Evolutionary conservation across 1,140 invertebrate species (phyloP), one percentile per base, ranked within the genome.

Genomic region (Condylostylus longicornis): DNA sequence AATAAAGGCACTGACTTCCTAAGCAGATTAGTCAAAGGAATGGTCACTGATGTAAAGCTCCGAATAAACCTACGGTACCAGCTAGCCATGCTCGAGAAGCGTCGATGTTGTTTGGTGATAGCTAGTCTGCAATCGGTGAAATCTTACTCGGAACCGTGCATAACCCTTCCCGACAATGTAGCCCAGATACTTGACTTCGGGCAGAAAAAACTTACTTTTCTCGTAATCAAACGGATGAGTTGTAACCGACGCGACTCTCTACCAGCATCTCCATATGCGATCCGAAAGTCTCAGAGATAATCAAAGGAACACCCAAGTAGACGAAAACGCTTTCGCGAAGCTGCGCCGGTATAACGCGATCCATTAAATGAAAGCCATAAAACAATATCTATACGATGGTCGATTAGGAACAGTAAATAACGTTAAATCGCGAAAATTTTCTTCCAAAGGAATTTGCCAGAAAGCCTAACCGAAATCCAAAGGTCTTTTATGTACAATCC

Each of bases 1-100:
- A 5, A 4, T 4, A 27, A 27, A 27, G 25, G 3, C 14, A n/a
- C 14, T n/a, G 10, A n/a, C 3, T 27, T 27, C 8, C 14, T 27
- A 13, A 8, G 3, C 9, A 13, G 10, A 37, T 42, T 2, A 42
- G 18, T 12, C 13, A 34, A 18, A 12, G 33, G 33, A 2, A 19
- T 2, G 12, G 33, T 19, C 10, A 34, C 5, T 9, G 33, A 7
- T 0, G 54, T 42, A 35, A 58, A 64, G 20, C 54, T 41, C 1
- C 36, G 28, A 2, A 59, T 42, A 33, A 63, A 62, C 0, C 48
- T 20, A 2, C 58, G 36, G 29, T 61, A 61, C 56, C 54, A 56
- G 2, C 42, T 46, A 1, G 51, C 47, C 33, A 65, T 56, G 2
- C 65, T 63, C 1, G 66, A 37, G 41, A 68, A 66, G 2, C 49